Percentiles rank a stretch among this genome's conserved stretches.
These are phyloP conservation scores for Zapornia atra DNA, from an alignment of 2,113 vertebrate genomes.

Conservation along the genomic window DNA sequence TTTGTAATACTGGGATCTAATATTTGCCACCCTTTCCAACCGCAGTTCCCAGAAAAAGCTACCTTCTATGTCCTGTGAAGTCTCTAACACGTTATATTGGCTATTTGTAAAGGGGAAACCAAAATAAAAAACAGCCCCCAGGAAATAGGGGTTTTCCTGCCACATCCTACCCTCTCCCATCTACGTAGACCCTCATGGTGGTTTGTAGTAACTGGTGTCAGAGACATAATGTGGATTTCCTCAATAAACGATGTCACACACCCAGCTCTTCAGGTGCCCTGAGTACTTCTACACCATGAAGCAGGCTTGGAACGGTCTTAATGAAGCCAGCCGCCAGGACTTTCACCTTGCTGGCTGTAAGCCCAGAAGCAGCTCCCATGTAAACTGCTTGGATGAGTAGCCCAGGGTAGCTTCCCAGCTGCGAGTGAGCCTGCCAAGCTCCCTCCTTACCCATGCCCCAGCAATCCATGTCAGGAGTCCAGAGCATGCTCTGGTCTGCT, in stretches of 20 bases:
- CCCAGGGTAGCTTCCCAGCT: not conserved
- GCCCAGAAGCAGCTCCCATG: not conserved
- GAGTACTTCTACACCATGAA: not conserved
- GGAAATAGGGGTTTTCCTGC: not conserved
- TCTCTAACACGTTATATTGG: not conserved
- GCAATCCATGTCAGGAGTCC: fast-evolving
- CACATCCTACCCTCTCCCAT: not conserved
- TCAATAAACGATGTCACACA: not conserved
- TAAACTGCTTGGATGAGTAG: fast-evolving
- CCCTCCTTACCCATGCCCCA: fast-evolving
- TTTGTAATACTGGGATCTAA: not conserved
- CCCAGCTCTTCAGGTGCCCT: not conserved
- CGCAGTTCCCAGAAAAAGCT: not conserved
- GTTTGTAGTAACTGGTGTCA: not conserved
- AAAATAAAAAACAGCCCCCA: not conserved
- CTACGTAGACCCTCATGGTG: not conserved
- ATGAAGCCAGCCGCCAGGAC: not conserved
- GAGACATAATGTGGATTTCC: not conserved
- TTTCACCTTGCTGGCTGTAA: not conserved
- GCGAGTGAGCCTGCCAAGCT: not conserved
- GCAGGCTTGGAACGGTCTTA: not conserved
- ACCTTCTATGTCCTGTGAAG: not conserved
- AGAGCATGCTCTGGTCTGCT: not conserved
- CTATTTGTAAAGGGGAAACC: not conserved
- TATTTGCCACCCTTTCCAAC: not conserved